Percentiles rank a stretch among this genome's conserved stretches.
Conservation (phyloP, 2,797 vertebrate species). For the Coracias cyanogaster region DNA sequence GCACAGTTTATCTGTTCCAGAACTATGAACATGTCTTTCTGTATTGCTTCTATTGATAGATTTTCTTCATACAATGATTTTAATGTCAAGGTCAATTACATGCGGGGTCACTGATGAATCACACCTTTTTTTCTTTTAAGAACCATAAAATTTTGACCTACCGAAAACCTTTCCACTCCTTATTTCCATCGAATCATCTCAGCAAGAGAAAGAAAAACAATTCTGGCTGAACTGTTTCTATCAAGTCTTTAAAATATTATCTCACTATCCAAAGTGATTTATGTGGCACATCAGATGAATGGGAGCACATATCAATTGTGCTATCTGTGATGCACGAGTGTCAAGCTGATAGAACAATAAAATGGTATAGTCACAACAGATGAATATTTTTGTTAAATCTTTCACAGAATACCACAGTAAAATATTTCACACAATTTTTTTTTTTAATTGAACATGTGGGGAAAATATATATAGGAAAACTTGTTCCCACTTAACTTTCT, state of each 20-base stretch:
- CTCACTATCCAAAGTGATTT: not conserved
- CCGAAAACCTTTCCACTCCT: not conserved
- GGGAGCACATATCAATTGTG: not conserved
- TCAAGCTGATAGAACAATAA: not conserved
- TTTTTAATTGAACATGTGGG: not conserved
- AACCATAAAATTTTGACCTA: not conserved
- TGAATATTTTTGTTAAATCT: not conserved
- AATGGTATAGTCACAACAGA: not conserved
- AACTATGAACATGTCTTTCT: not conserved
- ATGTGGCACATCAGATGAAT: not conserved
- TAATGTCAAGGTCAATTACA: not conserved
- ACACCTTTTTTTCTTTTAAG: not conserved
- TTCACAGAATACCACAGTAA: not conserved
- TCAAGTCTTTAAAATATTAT: constrained; percentile 18
- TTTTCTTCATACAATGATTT: not conserved
- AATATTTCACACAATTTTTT: not conserved
- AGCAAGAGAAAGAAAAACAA: not conserved
- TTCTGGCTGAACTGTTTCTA: constrained; percentile 3
- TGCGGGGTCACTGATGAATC: not conserved
- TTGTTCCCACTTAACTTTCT: not conserved
- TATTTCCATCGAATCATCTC: not conserved
- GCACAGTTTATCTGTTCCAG: not conserved
- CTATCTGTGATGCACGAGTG: not conserved
- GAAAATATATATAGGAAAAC: not conserved
- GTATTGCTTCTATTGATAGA: not conserved